Evolutionary conservation across 1,140 invertebrate genomes (phyloP), one percentile per base, ranked within the genome.

Genomic region (Ceratina calcarata): DNA sequence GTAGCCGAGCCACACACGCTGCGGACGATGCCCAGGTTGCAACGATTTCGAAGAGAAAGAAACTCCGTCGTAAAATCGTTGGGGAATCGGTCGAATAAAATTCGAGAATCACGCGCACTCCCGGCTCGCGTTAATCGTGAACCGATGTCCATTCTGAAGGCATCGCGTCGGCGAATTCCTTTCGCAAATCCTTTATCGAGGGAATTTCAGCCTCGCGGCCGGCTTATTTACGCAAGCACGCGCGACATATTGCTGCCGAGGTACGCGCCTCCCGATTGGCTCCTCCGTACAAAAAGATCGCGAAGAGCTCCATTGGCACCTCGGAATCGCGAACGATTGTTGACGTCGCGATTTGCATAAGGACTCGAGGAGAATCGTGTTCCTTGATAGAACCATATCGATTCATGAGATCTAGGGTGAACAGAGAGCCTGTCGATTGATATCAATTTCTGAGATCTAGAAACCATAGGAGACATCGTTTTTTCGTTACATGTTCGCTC

Each of bases 91-190:
- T 13, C 13, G 73, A 58, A 66, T 64, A 55, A 76, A 76, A 76
- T 76, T 24, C 12, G 37, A 24, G 13, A 13, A 7, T 51, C 20
- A 45, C 68, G 13, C 15, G 68, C 32, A 55, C 27, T 32, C n/a
- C 53, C 16, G 37, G 27, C 27, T 32, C n/a, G 55, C 69, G 49
- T 79, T 73, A 67, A 79, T 79, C 77, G 77, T 58, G 49, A 73
- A 79, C 66, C 69, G 77, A 79, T 53, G 22, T 20, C 20, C 32
- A 67, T 68, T 53, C 20, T 51, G n/a, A n/a, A 16, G 4, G 10
- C 68, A 13, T 57, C 57, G 3, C 12, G 24, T 57, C 55, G 55
- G 55, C 55, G 55, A 60, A 71, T 60, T 60, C 69, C 15, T 22
- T 18, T 18, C 2, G 22, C 15, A 0, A 16, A n/a, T n/a, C 32